Evolutionary conservation across 2,797 vertebrate genomes (phyloP), one percentile per base, ranked within the genome.

Genomic region (Neomorphus geoffroyi): DNA sequence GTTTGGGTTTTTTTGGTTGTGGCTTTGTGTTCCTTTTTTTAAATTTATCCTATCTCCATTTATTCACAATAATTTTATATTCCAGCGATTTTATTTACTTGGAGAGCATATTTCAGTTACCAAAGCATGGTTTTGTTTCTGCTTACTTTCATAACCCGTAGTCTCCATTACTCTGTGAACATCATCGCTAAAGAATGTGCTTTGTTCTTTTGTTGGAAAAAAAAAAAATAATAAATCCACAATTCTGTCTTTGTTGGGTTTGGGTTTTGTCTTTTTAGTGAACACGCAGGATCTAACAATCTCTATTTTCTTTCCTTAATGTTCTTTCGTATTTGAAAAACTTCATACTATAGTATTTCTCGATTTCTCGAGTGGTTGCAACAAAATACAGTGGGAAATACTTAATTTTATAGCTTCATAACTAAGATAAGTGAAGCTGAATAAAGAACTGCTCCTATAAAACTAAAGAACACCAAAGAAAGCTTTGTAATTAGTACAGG

Each of bases 341-440:
- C 15, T 30, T 37, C 81, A 48, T 48, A 79, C 11, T 27, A 26
- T 2, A 66, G 30, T 17, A 75, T 58, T 86, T 88, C n/a, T 75
- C 10, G 53, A 21, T 71, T 92, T 91, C 50, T 93, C 45, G 39
- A 33, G 32, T 19, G 32, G 35, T 24, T 93, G 80, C 66, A 95
- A 94, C 60, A 90, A 84, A 95, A 96, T 80, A 90, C 17, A 71
- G 24, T 51, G 77, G 69, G 57, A 91, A 86, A 92, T 73, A 56
- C 17, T 84, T 81, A 58, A 86, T 77, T 94, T 80, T 84, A 86
- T 53, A 73, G n/a, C 18, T 91, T 86, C 46, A 28, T 66, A 67
- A 81, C 86, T 81, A 81, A 92, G 87, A 53, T 91, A 91, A 95
- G 60, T 45, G 41, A 91, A 85, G 54, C 23, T 60, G 26, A 92